These are phyloP conservation scores for Lacanobia wlatinum DNA, from an alignment of 2,888 invertebrate species.

Conservation along the genomic window DNA sequence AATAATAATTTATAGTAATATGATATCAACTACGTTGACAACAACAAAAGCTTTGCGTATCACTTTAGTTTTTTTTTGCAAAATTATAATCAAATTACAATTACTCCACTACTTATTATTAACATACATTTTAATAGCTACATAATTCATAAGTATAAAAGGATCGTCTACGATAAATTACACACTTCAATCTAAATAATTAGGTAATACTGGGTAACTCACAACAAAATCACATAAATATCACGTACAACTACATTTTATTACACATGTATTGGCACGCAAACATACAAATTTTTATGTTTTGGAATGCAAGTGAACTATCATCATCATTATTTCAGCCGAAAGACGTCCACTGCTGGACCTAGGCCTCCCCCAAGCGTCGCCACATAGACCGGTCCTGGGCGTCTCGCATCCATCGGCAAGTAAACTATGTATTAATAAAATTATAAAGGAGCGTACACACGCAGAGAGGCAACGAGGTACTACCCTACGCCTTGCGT, in stretches of 20 bases:
- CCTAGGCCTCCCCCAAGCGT: too few relatives aligned
- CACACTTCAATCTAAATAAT: slow-evolving; percentile 40
- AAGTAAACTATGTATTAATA: too few relatives aligned
- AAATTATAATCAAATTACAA: slow-evolving; percentile 13
- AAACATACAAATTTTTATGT: slow-evolving; percentile 16
- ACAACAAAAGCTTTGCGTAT: slow-evolving; percentile 23
- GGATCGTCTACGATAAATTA: slow-evolving; percentile 22
- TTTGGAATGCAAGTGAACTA: slow-evolving; percentile 44
- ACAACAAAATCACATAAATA: slow-evolving; percentile 59
- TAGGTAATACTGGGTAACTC: slow-evolving; percentile 62
- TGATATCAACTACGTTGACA: slow-evolving; percentile 9
- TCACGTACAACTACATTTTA: slow-evolving; percentile 38
- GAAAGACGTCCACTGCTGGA: too few relatives aligned
- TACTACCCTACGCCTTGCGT: not conserved
- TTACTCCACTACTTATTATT: slow-evolving; percentile 6
- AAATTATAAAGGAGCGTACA: not conserved
- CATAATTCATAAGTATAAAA: slow-evolving; percentile 50
- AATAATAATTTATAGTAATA: not conserved
- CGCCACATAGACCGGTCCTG: too few relatives aligned
- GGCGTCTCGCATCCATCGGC: too few relatives aligned
- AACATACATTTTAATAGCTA: slow-evolving; percentile 32
- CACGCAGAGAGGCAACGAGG: not conserved
- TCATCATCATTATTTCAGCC: too few relatives aligned
- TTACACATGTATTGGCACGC: slow-evolving; percentile 53
- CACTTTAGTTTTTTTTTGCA: slow-evolving; percentile 9